A percentile compares a stretch with the other conserved stretches of the same genome.
phyloP scores from a whole-genome alignment of 2,113 vertebrate genomes.

The Paramormyrops kingsleyae region DNA sequence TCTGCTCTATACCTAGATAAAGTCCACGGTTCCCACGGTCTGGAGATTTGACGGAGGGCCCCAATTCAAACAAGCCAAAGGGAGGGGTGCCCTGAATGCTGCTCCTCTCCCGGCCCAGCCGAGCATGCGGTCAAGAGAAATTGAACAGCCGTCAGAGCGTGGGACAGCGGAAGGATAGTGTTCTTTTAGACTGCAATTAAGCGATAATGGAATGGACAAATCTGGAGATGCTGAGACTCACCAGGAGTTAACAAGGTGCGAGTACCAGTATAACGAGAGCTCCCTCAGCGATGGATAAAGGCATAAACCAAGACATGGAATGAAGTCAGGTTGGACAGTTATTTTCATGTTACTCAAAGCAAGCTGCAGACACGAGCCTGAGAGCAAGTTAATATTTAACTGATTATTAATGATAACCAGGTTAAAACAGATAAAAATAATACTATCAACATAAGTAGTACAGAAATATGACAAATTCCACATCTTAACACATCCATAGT shows the following conservation, averaged over 20 bases:
- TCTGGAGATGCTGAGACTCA: neutral
- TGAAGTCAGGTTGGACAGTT: neutral
- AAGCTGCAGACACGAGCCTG: neutral
- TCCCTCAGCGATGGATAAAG: too few species aligned
- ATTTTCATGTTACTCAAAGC: neutral
- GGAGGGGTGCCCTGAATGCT: neutral
- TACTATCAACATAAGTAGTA: neutral
- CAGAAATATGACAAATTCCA: neutral
- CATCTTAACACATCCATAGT: neutral
- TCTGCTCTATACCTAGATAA: neutral
- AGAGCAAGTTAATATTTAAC: neutral
- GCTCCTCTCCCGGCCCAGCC: neutral
- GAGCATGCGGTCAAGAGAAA: conserved; percentile 18
- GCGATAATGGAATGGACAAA: conserved; percentile 3
- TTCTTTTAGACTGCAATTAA: conserved; percentile 25
- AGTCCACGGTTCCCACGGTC: neutral
- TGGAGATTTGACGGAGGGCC: neutral
- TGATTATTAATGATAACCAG: neutral
- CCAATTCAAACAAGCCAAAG: neutral
- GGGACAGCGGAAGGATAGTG: conserved; percentile 7
- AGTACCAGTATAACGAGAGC: neutral
- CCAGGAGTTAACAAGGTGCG: too few species aligned
- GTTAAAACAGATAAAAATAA: neutral
- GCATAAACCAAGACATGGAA: neutral
- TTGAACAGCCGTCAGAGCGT: conserved; percentile 9